Evolutionary conservation across 2,797 vertebrate species (phyloP).

Genomic region (Urocyon cinereoargenteus): DNA sequence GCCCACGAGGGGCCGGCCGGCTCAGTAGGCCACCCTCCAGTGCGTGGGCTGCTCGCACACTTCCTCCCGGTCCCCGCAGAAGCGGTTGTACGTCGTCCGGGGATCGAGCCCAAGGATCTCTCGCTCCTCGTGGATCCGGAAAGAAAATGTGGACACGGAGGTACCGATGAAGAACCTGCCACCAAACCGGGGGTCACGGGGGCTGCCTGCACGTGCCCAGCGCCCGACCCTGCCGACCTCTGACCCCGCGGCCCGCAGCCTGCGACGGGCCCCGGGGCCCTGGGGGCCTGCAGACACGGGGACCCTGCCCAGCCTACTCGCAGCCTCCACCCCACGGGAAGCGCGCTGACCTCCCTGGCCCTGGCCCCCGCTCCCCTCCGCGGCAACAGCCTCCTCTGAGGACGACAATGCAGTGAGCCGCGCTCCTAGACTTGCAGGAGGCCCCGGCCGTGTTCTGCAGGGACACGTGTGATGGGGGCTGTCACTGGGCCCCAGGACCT

Average conservation of each 20-base stretch:
- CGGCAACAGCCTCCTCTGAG: neutral
- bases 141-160: constrained; percentile 98
- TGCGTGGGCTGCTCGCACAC: constrained; percentile 98
- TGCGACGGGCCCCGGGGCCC: accelerated
- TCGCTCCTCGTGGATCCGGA: constrained; percentile 97
- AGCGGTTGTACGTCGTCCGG: constrained; percentile 96
- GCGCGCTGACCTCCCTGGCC: neutral
- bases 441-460: accelerated
- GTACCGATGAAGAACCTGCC: constrained; percentile 97
- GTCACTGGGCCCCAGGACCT: neutral
- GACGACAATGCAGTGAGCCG: accelerated
- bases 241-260: neutral
- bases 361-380: neutral
- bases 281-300: accelerated
- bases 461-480: neutral
- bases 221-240: neutral
- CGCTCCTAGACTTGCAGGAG: accelerated
- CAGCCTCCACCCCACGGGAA: accelerated
- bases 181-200: neutral
- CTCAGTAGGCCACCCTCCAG: constrained; percentile 96
- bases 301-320: accelerated
- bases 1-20: accelerated
- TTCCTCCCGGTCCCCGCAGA: constrained; percentile 95
- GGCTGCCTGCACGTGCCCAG: accelerated
- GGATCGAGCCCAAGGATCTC: constrained; percentile 98